Conservation (phyloP, 2,797 vertebrate genomes). For the Mormyrops attenuatus region DNA sequence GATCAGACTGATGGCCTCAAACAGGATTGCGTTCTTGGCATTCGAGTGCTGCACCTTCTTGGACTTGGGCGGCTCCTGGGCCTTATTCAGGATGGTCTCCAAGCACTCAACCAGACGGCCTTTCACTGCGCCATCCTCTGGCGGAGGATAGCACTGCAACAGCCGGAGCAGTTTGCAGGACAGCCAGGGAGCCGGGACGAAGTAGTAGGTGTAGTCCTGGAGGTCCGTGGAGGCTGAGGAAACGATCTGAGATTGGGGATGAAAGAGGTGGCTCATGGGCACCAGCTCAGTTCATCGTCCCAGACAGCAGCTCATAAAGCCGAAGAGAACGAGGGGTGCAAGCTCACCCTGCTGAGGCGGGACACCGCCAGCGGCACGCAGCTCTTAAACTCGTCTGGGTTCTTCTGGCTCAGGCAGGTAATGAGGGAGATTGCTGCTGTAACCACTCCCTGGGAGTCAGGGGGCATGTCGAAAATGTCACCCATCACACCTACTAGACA, state of each 20-base stretch:
- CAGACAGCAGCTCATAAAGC: not conserved
- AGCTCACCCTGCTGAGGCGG: slow-evolving; percentile 56
- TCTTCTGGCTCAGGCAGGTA: slow-evolving; percentile 87
- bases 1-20: slow-evolving; percentile 92
- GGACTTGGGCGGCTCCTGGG: slow-evolving; percentile 92
- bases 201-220: slow-evolving; percentile 97
- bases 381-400: slow-evolving; percentile 69
- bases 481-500: not conserved
- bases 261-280: not conserved
- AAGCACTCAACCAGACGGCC: slow-evolving; percentile 91
- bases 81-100: slow-evolving; percentile 95
- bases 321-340: not conserved
- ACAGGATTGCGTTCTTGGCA: slow-evolving; percentile 91
- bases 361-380: slow-evolving; percentile 62
- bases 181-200: slow-evolving; percentile 93
- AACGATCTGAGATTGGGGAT: slow-evolving; percentile 73
- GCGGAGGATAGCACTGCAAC: slow-evolving; percentile 91
- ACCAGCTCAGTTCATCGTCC: not conserved
- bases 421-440: slow-evolving; percentile 87
- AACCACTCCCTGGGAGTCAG: slow-evolving; percentile 73
- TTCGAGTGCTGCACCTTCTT: slow-evolving; percentile 98
- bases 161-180: slow-evolving; percentile 89
- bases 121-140: slow-evolving; percentile 87
- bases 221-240: slow-evolving; percentile 92
- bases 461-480: not conserved